phyloP scores from a whole-genome alignment of 2,797 vertebrate species.

The Hephaestus fuliginosus region DNA sequence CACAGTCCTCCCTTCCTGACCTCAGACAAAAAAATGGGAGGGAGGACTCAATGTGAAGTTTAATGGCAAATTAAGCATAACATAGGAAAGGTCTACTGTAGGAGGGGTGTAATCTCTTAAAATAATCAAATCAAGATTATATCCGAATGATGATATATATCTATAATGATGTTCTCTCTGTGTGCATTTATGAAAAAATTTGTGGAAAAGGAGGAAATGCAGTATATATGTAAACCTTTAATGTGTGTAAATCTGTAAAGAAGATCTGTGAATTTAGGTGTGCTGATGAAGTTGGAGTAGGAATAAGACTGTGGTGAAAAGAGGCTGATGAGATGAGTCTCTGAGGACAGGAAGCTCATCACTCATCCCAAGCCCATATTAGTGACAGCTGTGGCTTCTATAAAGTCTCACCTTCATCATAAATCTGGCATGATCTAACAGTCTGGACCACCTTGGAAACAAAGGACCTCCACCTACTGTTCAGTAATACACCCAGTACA shows the following conservation, averaged over 20 bases:
- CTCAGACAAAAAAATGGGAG: constrained; percentile 37
- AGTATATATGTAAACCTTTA: background rate
- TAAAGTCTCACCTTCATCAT: constrained; percentile 34
- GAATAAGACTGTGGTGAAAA: background rate
- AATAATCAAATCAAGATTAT: background rate
- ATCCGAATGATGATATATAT: no score
- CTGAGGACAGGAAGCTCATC: constrained; percentile 14
- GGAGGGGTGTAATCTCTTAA: background rate
- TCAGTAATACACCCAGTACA: constrained; percentile 1
- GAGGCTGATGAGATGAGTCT: background rate
- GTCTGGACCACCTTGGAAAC: background rate
- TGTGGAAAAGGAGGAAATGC: background rate
- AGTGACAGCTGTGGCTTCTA: constrained; percentile 32
- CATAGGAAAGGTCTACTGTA: background rate
- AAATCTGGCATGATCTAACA: constrained; percentile 6
- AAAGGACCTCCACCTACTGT: constrained; percentile 8
- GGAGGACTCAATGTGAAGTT: constrained; percentile 46
- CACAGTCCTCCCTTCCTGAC: constrained; percentile 59
- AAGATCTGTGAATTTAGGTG: background rate
- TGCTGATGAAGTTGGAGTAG: background rate
- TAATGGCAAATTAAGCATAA: constrained; percentile 41
- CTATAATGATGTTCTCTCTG: background rate
- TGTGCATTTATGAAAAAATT: background rate
- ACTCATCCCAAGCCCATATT: constrained; percentile 16
- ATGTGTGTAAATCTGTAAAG: no score